Conservation (phyloP, 2,797 vertebrate genomes). For the Takifugu ocellatus region DNA sequence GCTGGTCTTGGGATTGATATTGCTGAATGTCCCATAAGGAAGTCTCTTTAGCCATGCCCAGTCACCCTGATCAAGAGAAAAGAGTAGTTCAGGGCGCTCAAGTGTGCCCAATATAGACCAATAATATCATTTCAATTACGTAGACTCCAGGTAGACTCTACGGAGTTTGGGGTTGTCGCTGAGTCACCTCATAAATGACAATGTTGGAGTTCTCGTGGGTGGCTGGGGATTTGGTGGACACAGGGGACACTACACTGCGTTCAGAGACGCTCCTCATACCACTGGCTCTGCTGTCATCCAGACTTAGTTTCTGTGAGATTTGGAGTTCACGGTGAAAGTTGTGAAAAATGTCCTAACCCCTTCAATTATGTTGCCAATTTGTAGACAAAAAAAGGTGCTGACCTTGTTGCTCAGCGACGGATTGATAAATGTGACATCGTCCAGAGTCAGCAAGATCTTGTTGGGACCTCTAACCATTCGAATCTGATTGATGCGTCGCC, state of each 20-base stretch:
- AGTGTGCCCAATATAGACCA: neutral
- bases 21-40: slow-evolving; percentile 69
- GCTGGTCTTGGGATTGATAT: slow-evolving; percentile 75
- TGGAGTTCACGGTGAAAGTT: neutral
- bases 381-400: neutral
- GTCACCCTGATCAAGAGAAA: slow-evolving; percentile 69
- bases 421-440: slow-evolving; percentile 79
- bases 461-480: slow-evolving; percentile 67
- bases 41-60: slow-evolving; percentile 83
- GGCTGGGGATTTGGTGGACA: slow-evolving; percentile 69
- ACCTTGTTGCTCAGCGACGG: slow-evolving; percentile 80
- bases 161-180: neutral
- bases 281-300: slow-evolving; percentile 67
- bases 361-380: neutral
- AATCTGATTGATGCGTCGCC: slow-evolving; percentile 69
- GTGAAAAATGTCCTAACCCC: neutral
- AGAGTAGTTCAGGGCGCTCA: neutral
- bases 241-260: slow-evolving; percentile 37
- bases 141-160: neutral
- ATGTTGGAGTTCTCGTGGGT: slow-evolving; percentile 81
- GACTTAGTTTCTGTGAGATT: slow-evolving; percentile 71
- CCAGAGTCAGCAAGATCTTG: slow-evolving; percentile 76
- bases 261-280: slow-evolving; percentile 55
- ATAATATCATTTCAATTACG: neutral
- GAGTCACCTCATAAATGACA: slow-evolving; percentile 74